Evolutionary conservation across 2,113 vertebrate species (phyloP), one percentile per base, ranked within the genome.

Genomic region (Sialia sialis): DNA sequence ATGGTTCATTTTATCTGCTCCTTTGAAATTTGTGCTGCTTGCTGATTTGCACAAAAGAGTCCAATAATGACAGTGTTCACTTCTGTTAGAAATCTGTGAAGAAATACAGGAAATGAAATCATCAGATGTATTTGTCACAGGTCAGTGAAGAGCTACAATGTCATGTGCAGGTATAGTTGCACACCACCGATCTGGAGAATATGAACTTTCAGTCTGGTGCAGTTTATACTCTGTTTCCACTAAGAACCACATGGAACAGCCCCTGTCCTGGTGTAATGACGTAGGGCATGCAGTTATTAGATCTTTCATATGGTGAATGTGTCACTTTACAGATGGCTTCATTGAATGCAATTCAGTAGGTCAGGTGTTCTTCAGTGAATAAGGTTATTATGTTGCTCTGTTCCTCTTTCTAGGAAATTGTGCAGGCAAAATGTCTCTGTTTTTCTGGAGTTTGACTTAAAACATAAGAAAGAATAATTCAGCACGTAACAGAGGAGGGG

Each of bases 21-120:
- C 38, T 69, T 76, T 86, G 36, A 78, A 66, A 62, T 74, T 58
- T 5, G 3, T 13, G 48, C 64, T 87, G 48, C 32, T 46, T 72
- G 73, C 27, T 89, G 48, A n/a, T 86, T 39, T 12, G 18, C 23
- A 34, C 73, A 43, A 32, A 64, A 43, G 27, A 56, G 10, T 16
- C n/a, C n/a, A 38, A 1, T 68, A 55, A 60, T 23, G 49, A 16
- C 63, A 75, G 5, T 9, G 23, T 76, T 83, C 62, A 79, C 62
- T 90, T 89, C 54, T 80, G 10, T 55, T 41, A 70, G 44, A 73
- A 83, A 66, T 80, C 55, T 84, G 46, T 76, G 36, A 81, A 73
- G 74, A 75, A 87, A 54, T 41, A 44, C 6, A 41, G 44, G 67
- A 90, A 72, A 79, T 79, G 82, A 76, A 89, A 52, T 60, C 1